These are phyloP conservation scores for Danionella dracula DNA, from an alignment of 2,797 vertebrate species.

Conservation along the genomic window DNA sequence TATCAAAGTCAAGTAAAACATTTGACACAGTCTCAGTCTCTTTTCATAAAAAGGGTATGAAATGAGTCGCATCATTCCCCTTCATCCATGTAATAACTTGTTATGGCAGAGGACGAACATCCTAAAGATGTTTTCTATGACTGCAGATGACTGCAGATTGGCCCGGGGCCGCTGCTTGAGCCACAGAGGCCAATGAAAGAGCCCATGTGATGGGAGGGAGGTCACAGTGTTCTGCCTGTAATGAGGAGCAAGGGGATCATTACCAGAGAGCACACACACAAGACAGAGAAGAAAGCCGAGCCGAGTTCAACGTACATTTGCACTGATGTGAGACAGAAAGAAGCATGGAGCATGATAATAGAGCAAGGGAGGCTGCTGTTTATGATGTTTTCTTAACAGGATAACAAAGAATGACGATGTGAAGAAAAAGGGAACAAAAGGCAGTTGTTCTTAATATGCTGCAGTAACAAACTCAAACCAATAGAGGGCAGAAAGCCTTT, in stretches of 20 bases:
- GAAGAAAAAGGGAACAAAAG: not conserved
- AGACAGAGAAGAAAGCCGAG: not conserved
- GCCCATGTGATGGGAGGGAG: not conserved
- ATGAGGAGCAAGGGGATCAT: constrained; percentile 27
- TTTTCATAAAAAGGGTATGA: not conserved
- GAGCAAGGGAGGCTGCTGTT: not conserved
- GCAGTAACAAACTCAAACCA: constrained; percentile 19
- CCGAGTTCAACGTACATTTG: not conserved
- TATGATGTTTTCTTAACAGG: not conserved
- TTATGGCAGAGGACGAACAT: not conserved
- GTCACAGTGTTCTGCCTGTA: constrained; percentile 18
- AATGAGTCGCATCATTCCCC: not conserved
- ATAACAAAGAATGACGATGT: not conserved
- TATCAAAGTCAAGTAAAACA: no score
- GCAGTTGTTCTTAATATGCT: not conserved
- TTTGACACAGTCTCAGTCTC: no score
- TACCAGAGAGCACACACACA: constrained; percentile 2
- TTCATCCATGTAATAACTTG: not conserved
- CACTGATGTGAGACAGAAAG: constrained; percentile 7
- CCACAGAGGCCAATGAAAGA: not conserved
- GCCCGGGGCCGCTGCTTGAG: not conserved
- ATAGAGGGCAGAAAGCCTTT: constrained; percentile 40
- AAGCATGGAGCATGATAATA: not conserved
- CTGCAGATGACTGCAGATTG: not conserved
- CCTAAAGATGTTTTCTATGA: constrained; percentile 9